Conservation (phyloP, 2,797 vertebrate genomes). For the Crypturellus tataupa region DNA sequence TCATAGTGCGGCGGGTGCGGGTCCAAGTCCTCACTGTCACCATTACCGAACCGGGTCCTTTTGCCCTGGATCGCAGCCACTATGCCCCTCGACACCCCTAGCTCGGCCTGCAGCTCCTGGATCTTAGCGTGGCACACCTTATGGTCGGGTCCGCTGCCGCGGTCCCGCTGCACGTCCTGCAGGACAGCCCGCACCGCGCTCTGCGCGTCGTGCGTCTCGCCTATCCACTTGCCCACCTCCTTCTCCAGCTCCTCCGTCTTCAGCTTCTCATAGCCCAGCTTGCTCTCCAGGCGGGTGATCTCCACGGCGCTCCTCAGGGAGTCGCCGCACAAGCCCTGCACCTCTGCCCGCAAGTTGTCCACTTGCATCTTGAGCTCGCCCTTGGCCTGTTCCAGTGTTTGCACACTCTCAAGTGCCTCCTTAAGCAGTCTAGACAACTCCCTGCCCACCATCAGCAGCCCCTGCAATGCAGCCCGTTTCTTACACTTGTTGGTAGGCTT, state of each 20-base stretch:
- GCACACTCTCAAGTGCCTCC: constrained; percentile 61
- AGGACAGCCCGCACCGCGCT: constrained; percentile 62
- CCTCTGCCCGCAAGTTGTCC: constrained; percentile 62
- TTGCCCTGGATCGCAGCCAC: constrained; percentile 72
- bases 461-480: constrained; percentile 67
- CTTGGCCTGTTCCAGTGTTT: constrained; percentile 57
- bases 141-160: constrained; percentile 23
- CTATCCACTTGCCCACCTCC: constrained; percentile 69
- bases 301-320: constrained; percentile 62
- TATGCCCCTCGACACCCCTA: constrained; percentile 63
- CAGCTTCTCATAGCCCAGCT: constrained; percentile 66
- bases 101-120: constrained; percentile 70
- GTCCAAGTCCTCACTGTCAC: constrained; percentile 54
- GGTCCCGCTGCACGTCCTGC: constrained; percentile 63
- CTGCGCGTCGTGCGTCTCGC: constrained; percentile 59
- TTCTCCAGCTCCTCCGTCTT: constrained; percentile 69
- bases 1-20: constrained; percentile 10
- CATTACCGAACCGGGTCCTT: background rate
- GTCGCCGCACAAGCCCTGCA: constrained; percentile 67
- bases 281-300: constrained; percentile 65
- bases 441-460: constrained; percentile 68
- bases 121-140: constrained; percentile 67
- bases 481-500: constrained; percentile 70
- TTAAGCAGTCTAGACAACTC: constrained; percentile 64
- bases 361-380: constrained; percentile 58